A percentile compares a stretch with the other conserved stretches of the same genome.
phyloP scores from a whole-genome alignment of 2,888 invertebrate species.

The Zootermopsis nevadensis region DNA sequence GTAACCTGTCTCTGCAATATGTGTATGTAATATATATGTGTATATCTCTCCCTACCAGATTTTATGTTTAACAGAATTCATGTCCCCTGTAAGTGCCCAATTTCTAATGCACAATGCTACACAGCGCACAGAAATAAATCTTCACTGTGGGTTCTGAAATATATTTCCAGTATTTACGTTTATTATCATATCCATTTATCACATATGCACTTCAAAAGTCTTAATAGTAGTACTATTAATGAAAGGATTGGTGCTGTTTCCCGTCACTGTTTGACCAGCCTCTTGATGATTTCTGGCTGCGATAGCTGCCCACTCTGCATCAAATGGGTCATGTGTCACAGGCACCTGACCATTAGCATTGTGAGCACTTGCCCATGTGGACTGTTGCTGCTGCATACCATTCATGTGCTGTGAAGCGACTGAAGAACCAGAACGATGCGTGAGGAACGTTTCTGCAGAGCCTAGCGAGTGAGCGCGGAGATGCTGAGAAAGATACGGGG shows the following conservation, averaged over 20 bases:
- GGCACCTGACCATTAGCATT: constrained; percentile 51
- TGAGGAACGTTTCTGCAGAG: constrained; percentile 61
- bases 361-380: constrained; percentile 42
- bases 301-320: constrained; percentile 84
- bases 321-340: constrained; percentile 76
- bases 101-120: constrained; percentile 4
- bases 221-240: constrained; percentile 67
- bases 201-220: constrained; percentile 72
- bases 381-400: neutral
- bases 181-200: constrained; percentile 54
- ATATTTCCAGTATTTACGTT: neutral
- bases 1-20: neutral
- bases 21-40: neutral
- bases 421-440: constrained; percentile 43
- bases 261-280: constrained; percentile 58
- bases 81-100: neutral
- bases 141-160: neutral
- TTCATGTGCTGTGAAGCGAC: constrained; percentile 44
- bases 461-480: constrained; percentile 69
- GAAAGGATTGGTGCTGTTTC: constrained; percentile 72
- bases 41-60: neutral
- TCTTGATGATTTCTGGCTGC: constrained; percentile 62
- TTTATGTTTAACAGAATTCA: constrained; percentile 25
- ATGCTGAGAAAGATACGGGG: constrained; percentile 66
- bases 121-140: neutral